A percentile compares a stretch with the other conserved stretches of the same genome.
Evolutionary conservation across 2,113 vertebrate species (phyloP).

Genomic region (Myocastor coypus): DNA sequence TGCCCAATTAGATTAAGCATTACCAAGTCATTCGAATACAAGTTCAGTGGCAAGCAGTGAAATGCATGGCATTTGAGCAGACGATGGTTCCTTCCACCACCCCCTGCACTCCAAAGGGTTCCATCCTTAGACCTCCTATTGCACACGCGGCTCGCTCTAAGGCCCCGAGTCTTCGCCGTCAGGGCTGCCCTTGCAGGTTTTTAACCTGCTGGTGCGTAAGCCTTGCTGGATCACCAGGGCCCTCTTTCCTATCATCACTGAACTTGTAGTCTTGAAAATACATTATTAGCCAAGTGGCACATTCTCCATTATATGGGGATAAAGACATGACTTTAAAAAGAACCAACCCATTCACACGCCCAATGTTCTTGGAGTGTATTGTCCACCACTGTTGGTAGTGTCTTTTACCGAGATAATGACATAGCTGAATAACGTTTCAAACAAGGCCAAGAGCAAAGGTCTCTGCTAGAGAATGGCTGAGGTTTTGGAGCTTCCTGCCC

Average conservation of each 20-base stretch:
- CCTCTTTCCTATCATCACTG: constrained; percentile 58
- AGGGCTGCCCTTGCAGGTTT: constrained; percentile 61
- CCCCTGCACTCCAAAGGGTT: constrained; percentile 15
- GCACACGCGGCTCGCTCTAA: constrained; percentile 66
- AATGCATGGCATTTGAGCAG: constrained; percentile 64
- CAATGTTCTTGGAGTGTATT: constrained; percentile 72
- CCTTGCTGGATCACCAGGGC: not conserved
- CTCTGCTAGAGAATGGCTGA: constrained; percentile 37
- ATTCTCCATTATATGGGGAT: constrained; percentile 82
- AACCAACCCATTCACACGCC: constrained; percentile 40
- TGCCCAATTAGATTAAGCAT: constrained; percentile 87
- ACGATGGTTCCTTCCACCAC: constrained; percentile 43
- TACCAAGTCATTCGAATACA: constrained; percentile 86
- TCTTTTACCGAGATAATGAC: constrained; percentile 61
- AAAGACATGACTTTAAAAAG: constrained; percentile 70
- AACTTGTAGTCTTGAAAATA: constrained; percentile 77
- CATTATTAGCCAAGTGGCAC: constrained; percentile 77
- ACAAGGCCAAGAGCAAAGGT: constrained; percentile 50
- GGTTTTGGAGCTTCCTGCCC: constrained; percentile 16
- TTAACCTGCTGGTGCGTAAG: constrained; percentile 47
- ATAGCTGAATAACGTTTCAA: not conserved
- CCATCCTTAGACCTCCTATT: constrained; percentile 72
- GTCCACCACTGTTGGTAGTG: constrained; percentile 54
- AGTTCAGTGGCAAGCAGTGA: constrained; percentile 77
- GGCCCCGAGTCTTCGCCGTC: not conserved